Evolutionary conservation across 1,140 invertebrate genomes (phyloP).

Genomic region (Drosophila serrata): DNA sequence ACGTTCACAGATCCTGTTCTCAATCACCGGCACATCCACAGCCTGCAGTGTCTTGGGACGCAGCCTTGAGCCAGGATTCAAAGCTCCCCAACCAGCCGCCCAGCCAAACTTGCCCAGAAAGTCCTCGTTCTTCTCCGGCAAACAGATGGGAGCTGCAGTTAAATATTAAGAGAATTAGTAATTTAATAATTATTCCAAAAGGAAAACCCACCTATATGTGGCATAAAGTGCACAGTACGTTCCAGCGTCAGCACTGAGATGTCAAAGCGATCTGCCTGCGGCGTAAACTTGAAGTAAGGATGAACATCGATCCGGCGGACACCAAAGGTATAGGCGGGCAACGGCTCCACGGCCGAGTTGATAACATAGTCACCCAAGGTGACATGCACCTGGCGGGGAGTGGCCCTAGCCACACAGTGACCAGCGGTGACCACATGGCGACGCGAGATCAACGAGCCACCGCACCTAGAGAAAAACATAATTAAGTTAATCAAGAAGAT

Average conservation of each 20-base stretch:
- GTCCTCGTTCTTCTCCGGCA: slow-evolving; percentile 95
- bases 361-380: slow-evolving; percentile 97
- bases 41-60: slow-evolving; percentile 96
- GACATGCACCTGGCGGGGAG: slow-evolving; percentile 95
- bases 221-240: slow-evolving; percentile 94
- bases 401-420: slow-evolving; percentile 97
- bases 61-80: slow-evolving; percentile 94
- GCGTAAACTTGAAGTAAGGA: slow-evolving; percentile 98
- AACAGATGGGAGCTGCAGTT: slow-evolving; percentile 94
- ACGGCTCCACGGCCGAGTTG: slow-evolving; percentile 95
- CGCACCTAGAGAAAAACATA: slow-evolving; percentile 90
- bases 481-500: no score
- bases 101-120: slow-evolving; percentile 96
- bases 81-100: slow-evolving; percentile 97
- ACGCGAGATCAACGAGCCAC: slow-evolving; percentile 96
- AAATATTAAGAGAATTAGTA: no score
- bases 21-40: slow-evolving; percentile 96
- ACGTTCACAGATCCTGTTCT: slow-evolving; percentile 93
- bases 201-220: slow-evolving; percentile 90
- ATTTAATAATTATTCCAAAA: no score
- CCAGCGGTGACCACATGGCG: slow-evolving; percentile 98
- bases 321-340: slow-evolving; percentile 96
- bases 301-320: slow-evolving; percentile 95
- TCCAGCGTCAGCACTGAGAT: slow-evolving; percentile 96
- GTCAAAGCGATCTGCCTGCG: slow-evolving; percentile 95